Percentiles rank a stretch among this genome's conserved stretches.
These are phyloP conservation scores for Glareola pratincola DNA, from an alignment of 2,113 vertebrate species.

Conservation along the genomic window DNA sequence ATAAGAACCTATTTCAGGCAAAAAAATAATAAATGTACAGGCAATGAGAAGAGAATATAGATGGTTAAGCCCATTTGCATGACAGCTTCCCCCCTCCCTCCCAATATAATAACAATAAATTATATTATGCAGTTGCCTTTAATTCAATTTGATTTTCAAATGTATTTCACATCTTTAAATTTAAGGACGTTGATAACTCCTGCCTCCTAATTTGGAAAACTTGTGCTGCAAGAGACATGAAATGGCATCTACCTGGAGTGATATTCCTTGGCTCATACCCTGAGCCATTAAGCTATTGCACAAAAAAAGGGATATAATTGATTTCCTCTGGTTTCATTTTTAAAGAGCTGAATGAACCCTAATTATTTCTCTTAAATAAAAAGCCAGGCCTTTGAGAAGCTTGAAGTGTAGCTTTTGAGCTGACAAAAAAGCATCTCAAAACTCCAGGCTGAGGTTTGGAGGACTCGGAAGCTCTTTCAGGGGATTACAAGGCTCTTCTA, in stretches of 20 bases:
- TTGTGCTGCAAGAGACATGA: neutral
- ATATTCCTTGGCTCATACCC: neutral
- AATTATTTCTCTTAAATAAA: neutral
- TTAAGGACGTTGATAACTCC: neutral
- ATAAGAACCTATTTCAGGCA: neutral
- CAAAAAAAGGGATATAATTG: neutral
- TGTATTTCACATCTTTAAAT: neutral
- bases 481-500: neutral
- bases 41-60: neutral
- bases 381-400: neutral
- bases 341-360: neutral
- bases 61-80: neutral
- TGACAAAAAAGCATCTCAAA: neutral
- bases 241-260: neutral
- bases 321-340: neutral
- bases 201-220: neutral
- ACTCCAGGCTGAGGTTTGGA: neutral
- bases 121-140: neutral
- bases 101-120: neutral
- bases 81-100: neutral
- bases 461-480: neutral
- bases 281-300: neutral
- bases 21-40: neutral
- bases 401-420: neutral
- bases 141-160: neutral